Percentiles rank a stretch among this genome's conserved stretches.
Evolutionary conservation across 2,797 vertebrate genomes (phyloP).

Genomic region (Rousettus madagascariensis): DNA sequence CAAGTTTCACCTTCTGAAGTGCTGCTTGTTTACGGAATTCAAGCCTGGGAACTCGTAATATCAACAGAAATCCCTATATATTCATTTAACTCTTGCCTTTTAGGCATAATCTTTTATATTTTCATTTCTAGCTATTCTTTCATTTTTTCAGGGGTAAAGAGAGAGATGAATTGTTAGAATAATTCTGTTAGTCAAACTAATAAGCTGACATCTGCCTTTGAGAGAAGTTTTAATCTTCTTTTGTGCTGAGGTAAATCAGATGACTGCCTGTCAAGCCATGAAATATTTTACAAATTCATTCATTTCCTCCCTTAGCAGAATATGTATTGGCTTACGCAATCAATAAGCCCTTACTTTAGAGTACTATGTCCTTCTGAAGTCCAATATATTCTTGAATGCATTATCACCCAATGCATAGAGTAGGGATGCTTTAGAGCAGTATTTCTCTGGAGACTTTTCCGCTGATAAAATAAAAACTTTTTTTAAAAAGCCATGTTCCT

Average conservation of each 20-base stretch:
- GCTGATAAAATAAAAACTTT: constrained; percentile 41
- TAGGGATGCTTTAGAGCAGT: background rate
- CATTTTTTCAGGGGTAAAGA: constrained; percentile 41
- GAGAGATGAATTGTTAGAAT: constrained; percentile 36
- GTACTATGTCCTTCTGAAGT: constrained; percentile 7
- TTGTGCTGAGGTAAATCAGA: constrained; percentile 38
- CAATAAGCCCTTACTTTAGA: background rate
- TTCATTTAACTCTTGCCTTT: constrained; percentile 29
- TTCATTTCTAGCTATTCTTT: constrained; percentile 39
- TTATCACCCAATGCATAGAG: background rate
- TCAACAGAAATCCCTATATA: constrained; percentile 39
- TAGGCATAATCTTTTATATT: constrained; percentile 42
- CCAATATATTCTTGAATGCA: constrained; percentile 1
- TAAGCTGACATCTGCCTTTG: constrained; percentile 10
- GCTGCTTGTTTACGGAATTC: constrained; percentile 7
- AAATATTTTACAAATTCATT: constrained; percentile 48
- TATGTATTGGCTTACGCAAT: constrained; percentile 24
- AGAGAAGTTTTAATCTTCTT: constrained; percentile 12
- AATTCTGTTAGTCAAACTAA: constrained; percentile 43
- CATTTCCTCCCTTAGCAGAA: background rate
- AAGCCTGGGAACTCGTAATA: background rate
- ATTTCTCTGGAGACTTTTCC: background rate
- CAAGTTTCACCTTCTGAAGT: background rate
- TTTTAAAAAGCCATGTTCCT: background rate
- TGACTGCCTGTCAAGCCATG: constrained; percentile 6